phyloP scores from a whole-genome alignment of 37 sponge, comb jelly and placozoan genomes.

The Cladorhizidae sp. region DNA sequence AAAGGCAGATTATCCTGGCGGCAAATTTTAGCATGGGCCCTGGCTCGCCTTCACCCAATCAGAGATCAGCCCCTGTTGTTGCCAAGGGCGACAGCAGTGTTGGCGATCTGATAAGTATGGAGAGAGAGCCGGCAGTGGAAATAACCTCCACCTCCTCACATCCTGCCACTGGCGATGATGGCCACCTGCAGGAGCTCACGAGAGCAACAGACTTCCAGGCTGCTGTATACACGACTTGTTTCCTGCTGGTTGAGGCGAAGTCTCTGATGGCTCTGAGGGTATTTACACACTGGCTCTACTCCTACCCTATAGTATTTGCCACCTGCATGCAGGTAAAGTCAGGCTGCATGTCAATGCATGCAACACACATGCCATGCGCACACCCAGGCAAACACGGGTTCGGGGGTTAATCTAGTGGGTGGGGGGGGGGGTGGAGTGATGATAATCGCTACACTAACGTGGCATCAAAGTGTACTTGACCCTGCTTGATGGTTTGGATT shows the following conservation, averaged over 20 bases:
- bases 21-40: constrained; percentile 33
- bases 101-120: neutral
- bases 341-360: neutral
- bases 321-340: constrained; percentile 84
- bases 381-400: no score
- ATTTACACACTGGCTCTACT: constrained; percentile 77
- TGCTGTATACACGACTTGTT: constrained; percentile 38
- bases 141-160: neutral
- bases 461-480: no score
- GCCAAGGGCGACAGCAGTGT: neutral
- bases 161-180: neutral
- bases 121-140: neutral
- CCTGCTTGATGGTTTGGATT: no score
- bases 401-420: no score
- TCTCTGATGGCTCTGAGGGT: constrained; percentile 49
- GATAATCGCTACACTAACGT: no score
- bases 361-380: no score
- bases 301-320: constrained; percentile 74
- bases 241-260: constrained; percentile 42
- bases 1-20: constrained; percentile 36
- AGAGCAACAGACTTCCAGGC: constrained; percentile 9
- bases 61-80: neutral
- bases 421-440: no score
- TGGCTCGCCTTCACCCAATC: neutral
- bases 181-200: neutral